Base-by-base conservation (phyloP, 2,797 vertebrate species). In the Silurus lanzhouensis region DNA sequence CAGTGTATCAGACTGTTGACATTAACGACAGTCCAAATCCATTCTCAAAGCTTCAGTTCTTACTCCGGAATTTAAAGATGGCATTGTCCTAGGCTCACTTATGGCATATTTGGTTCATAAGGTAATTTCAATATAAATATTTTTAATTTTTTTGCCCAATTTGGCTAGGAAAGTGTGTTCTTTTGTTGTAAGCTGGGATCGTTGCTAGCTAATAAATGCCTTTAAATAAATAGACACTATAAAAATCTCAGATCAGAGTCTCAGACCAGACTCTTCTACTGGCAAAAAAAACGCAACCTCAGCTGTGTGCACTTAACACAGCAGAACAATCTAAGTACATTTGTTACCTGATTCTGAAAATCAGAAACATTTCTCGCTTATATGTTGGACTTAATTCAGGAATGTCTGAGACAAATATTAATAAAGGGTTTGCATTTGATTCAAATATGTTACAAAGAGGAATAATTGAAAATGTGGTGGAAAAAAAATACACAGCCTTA, bases 401-500 rank as follows among this genome's bases (percentile, higher is more conserved):
- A 63, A 63, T 7, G 31, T 44, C 9, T 60, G 22, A 78, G 75
- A n/a, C 5, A 6, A 6, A 22, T n/a, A 63, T 79, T 63, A 44
- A 79, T 46, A 63, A 46, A 79, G 25, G 46, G 31, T 38, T 79
- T 63, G 19, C 61, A 61, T 7, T n/a, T 1, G n/a, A 63, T 79
- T 63, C 6, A 63, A 79, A 46, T 57, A 46, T n/a, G 12, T 79
- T 20, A 20, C 58, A 46, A 63, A 46, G 6, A 61, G 13, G 19
- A 78, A 61, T 44, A 44, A 22, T 61, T 38, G 10, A 78, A 61
- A 78, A 44, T 61, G 31, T 22, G 76, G 27, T 61, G 19, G 17
- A 63, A 17, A 44, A 60, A 61, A 44, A 78, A 13, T 44, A n/a
- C 31, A 38, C 76, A 78, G 27, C 10, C 1, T 88, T 86, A 38